phyloP scores from a whole-genome alignment of 2,797 vertebrate genomes.

The Amblyraja radiata region DNA sequence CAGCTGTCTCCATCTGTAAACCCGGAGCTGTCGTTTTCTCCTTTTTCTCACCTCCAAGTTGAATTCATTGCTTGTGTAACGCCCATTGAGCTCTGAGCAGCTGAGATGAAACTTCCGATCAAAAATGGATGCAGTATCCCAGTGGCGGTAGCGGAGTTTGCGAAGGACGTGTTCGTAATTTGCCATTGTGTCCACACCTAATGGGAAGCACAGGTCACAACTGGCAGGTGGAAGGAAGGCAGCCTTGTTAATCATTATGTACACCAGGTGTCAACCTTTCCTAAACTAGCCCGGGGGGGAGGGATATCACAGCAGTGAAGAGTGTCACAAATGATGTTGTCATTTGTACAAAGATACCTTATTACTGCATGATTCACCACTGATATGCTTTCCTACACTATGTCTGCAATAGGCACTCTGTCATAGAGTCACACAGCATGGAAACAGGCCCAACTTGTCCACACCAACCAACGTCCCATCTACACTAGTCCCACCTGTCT shows the following conservation, averaged over 20 bases:
- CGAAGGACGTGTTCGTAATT: constrained; percentile 82
- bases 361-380: background rate
- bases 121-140: constrained; percentile 57
- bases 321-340: background rate
- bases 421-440: no score
- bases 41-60: constrained; percentile 70
- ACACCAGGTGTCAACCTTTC: background rate
- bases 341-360: background rate
- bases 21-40: background rate
- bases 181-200: constrained; percentile 87
- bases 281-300: background rate
- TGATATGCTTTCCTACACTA: background rate
- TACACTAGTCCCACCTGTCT: no score
- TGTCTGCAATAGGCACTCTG: no score
- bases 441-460: no score
- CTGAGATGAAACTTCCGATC: constrained; percentile 78
- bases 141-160: constrained; percentile 75
- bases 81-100: constrained; percentile 89
- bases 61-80: constrained; percentile 89
- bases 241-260: no score
- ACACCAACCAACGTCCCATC: no score
- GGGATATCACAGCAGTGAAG: background rate
- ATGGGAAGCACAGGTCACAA: background rate
- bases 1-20: background rate
- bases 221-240: background rate